Evolutionary conservation across 2,113 vertebrate genomes (phyloP).

Genomic region (Lepus timidus): DNA sequence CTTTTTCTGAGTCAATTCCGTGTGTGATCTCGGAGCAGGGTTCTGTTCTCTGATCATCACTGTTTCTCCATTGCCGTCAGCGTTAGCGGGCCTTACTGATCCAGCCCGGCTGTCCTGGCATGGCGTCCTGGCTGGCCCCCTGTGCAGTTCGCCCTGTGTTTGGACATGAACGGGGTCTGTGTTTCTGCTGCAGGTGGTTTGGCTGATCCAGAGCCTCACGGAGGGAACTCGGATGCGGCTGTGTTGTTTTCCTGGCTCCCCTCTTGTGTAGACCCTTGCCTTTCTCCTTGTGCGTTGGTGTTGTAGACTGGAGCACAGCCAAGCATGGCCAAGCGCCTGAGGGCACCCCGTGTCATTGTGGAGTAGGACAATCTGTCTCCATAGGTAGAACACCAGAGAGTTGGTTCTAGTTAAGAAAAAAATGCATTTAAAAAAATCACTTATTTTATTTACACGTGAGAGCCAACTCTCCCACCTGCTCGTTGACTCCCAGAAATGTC

Average conservation of each 20-base stretch:
- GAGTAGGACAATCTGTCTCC: background rate
- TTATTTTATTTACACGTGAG: too few species aligned
- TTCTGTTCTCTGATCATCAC: background rate
- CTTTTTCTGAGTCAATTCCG: background rate
- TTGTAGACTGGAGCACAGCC: background rate
- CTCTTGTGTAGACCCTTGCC: background rate
- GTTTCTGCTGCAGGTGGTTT: background rate
- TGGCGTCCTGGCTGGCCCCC: rapidly evolving
- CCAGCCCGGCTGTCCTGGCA: too few species aligned
- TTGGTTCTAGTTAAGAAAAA: too few species aligned
- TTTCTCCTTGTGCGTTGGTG: background rate
- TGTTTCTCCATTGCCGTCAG: background rate
- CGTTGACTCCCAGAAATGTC: too few species aligned
- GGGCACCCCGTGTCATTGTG: too few species aligned
- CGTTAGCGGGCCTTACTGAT: rapidly evolving
- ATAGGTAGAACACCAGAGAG: background rate
- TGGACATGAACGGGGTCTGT: rapidly evolving
- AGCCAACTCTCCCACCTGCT: too few species aligned
- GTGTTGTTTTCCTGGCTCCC: background rate
- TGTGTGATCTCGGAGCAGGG: background rate
- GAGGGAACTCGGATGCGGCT: rapidly evolving
- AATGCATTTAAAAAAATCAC: too few species aligned
- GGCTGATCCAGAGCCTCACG: background rate
- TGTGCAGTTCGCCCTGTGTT: background rate
- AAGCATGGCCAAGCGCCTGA: too few species aligned